phyloP scores from a whole-genome alignment of 2,113 vertebrate genomes.

The Hipposideros armiger region DNA sequence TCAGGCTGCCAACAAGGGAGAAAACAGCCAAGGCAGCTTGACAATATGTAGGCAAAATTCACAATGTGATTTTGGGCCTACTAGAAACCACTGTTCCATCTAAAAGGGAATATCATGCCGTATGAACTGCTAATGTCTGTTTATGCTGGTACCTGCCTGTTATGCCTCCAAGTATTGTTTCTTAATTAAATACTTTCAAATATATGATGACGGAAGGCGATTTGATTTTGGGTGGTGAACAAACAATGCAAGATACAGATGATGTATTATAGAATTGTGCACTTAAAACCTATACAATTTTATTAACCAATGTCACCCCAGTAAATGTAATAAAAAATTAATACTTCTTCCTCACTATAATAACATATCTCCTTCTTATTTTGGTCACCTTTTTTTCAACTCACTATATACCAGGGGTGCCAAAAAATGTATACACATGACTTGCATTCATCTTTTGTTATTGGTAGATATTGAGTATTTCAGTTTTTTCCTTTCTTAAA shows the following conservation, averaged over 20 bases:
- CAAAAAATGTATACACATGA: no score
- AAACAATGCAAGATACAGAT: no score
- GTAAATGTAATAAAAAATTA: no score
- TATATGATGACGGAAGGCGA: no score
- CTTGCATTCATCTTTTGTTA: no score
- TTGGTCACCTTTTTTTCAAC: not conserved
- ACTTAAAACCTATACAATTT: no score
- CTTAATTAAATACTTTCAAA: not conserved
- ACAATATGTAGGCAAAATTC: not conserved
- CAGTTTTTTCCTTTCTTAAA: no score
- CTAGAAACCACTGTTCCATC: not conserved
- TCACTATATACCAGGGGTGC: no score
- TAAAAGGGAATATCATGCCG: not conserved
- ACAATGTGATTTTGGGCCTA: not conserved
- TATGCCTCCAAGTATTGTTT: not conserved
- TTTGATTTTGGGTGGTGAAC: no score
- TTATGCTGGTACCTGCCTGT: not conserved
- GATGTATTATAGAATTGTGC: no score
- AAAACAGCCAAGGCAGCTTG: not conserved
- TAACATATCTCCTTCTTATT: not conserved
- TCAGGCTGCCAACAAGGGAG: not conserved
- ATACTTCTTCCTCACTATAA: not conserved
- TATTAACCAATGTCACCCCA: no score
- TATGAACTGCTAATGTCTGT: not conserved
- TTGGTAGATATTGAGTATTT: no score